phyloP scores from a whole-genome alignment of 2,797 vertebrate genomes.

The Petrocephalus sullivani region DNA sequence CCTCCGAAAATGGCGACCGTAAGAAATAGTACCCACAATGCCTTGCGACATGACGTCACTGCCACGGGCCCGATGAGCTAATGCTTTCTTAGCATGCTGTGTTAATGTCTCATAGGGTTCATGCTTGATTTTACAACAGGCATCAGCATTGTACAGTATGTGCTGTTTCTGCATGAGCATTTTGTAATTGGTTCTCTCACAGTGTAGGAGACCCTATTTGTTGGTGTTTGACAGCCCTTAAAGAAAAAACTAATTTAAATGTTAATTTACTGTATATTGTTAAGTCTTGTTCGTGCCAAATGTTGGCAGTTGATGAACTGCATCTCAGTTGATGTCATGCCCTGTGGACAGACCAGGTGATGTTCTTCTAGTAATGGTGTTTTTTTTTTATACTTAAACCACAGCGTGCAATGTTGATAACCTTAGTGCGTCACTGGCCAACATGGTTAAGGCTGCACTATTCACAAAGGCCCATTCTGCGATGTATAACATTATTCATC shows the following conservation, averaged over 20 bases:
- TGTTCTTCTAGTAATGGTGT: background rate
- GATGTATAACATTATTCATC: background rate
- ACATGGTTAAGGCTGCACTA: background rate
- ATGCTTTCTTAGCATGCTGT: background rate
- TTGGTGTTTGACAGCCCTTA: conserved; percentile 2
- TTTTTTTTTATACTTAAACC: background rate
- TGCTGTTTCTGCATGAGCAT: background rate
- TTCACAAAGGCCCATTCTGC: background rate
- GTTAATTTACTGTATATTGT: background rate
- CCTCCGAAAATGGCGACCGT: too few relatives aligned
- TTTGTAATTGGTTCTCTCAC: background rate
- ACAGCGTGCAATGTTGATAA: background rate
- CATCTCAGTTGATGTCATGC: background rate
- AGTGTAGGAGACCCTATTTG: background rate
- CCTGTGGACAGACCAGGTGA: background rate
- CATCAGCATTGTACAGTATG: background rate
- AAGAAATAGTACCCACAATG: too few relatives aligned
- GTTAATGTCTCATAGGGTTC: background rate
- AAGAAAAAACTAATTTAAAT: conserved; percentile 11
- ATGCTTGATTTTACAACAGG: background rate
- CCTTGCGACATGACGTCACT: too few relatives aligned
- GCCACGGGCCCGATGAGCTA: background rate
- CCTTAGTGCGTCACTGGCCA: background rate
- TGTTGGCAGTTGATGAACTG: conserved; percentile 8
- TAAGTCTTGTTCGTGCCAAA: conserved; percentile 8